Conservation (phyloP, 2,797 vertebrate genomes). For the Clamator glandarius region DNA sequence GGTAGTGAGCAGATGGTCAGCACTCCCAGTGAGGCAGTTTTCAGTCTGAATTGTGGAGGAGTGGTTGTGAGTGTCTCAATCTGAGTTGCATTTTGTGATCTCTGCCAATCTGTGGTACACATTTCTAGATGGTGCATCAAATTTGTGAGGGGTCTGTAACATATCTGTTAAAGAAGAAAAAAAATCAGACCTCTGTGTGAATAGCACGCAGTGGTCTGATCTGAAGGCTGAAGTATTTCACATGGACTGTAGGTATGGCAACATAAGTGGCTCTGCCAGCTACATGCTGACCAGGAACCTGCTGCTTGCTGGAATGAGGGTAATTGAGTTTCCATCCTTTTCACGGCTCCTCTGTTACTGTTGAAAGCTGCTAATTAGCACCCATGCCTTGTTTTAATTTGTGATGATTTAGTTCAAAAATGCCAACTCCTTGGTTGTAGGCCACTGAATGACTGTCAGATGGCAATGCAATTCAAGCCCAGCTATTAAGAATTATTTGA, state of each 20-base stretch:
- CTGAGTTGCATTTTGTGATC: neutral
- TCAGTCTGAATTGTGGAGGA: neutral
- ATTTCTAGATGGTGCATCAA: accelerated
- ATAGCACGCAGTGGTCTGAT: accelerated
- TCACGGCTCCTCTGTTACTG: neutral
- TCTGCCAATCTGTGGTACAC: accelerated
- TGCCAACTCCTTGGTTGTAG: neutral
- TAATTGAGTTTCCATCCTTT: neutral
- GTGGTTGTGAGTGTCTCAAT: neutral
- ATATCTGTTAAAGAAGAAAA: neutral
- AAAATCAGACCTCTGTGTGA: neutral
- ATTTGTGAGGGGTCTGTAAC: neutral
- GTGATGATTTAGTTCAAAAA: neutral
- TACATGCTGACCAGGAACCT: neutral
- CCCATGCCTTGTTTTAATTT: neutral
- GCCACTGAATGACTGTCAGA: neutral
- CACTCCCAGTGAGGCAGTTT: neutral
- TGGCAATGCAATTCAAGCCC: neutral
- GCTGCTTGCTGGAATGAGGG: neutral
- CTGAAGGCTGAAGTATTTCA: neutral
- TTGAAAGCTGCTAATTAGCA: conserved; percentile 32
- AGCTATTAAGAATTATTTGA: neutral
- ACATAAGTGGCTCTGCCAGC: neutral
- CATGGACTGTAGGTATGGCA: accelerated
- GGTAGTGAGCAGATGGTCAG: neutral